phyloP scores from a whole-genome alignment of 2,888 invertebrate genomes.

The Drosophila multiciliata region DNA sequence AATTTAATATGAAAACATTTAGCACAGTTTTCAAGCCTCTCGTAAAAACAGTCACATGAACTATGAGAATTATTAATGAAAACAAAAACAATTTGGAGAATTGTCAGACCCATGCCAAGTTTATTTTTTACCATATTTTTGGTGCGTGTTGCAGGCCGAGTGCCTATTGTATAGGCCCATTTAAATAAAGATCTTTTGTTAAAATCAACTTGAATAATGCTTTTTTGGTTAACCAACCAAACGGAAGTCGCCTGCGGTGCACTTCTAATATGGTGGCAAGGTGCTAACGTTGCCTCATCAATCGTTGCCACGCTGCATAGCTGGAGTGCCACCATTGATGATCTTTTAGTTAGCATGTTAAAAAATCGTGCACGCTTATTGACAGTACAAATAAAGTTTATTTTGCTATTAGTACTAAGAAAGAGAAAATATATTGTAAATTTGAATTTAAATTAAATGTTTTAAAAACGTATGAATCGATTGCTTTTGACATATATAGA shows the following conservation, averaged over 20 bases:
- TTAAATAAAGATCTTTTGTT: slow-evolving; percentile 23
- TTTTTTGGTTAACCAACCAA: slow-evolving; percentile 32
- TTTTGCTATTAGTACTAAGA: background rate
- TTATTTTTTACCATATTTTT: slow-evolving; percentile 34
- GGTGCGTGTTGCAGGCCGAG: slow-evolving; percentile 30
- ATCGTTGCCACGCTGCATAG: slow-evolving; percentile 17
- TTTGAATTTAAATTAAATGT: background rate
- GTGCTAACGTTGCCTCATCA: slow-evolving; percentile 51
- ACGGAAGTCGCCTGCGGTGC: slow-evolving; percentile 61
- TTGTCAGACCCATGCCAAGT: slow-evolving; percentile 64
- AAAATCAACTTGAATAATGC: slow-evolving; percentile 33
- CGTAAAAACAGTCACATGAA: slow-evolving; percentile 52
- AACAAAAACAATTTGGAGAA: slow-evolving; percentile 40
- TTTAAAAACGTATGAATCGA: background rate
- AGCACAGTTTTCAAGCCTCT: slow-evolving; percentile 64
- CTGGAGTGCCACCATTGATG: slow-evolving; percentile 38
- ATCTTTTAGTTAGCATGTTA: slow-evolving; percentile 57
- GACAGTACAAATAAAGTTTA: slow-evolving; percentile 2
- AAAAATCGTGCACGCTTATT: slow-evolving; percentile 58
- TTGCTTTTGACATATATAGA: slow-evolving; percentile 2
- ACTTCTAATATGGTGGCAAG: slow-evolving; percentile 45
- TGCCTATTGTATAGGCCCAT: slow-evolving; percentile 40
- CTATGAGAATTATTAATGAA: slow-evolving; percentile 51
- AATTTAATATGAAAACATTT: slow-evolving; percentile 71
- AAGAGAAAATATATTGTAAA: background rate